Base-by-base conservation (phyloP, 1,140 invertebrate genomes). In the Drosophila hydei region DNA sequence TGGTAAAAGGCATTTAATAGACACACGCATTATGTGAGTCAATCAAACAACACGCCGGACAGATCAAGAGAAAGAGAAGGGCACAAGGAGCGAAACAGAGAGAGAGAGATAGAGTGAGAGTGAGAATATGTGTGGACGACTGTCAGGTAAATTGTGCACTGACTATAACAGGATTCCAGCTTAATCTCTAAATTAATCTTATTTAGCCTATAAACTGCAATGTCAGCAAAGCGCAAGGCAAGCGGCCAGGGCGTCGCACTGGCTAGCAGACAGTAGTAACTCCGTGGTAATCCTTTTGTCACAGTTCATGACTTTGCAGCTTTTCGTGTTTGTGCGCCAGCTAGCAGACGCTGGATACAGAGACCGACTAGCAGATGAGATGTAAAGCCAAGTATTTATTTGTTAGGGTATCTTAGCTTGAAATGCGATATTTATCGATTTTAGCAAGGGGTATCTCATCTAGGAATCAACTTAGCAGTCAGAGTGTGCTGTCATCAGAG, bases 161-260 rank as follows among this genome's bases (percentile, higher is more conserved):
- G 30, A 33, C 30, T 33, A 33, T 33, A 12, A 33, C 30, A 7
- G 38, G 38, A 42, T 8, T 42, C 9, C 38, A 43, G 45, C 58
- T 68, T 79, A 83, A 87, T 88, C 83, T 81, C 72, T 43, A 78
- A 83, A 87, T 88, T 67, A 83, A 88, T 87, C 83, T 79, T 72
- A 73, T 76, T 87, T 87, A 79, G 72, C 70, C 77, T 71, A 88
- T 69, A 79, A 79, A 79, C 72, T 78, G 79, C 65, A 78, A 38
- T 55, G 58, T 19, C 59, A 59, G 48, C 25, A 45, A 27, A n/a
- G n/a, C n/a, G n/a, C n/a, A n/a, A n/a, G 18, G 8, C 4, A 1
- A 9, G 47, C 11, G 16, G n/a, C n/a, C 8, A 1, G 3, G 4
- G 11, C 42, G 23, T 9, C 6, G 48, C 21, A 18, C 25, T 12